Evolutionary conservation across 1,140 invertebrate genomes (phyloP).

Genomic region (Calycopis cecrops): DNA sequence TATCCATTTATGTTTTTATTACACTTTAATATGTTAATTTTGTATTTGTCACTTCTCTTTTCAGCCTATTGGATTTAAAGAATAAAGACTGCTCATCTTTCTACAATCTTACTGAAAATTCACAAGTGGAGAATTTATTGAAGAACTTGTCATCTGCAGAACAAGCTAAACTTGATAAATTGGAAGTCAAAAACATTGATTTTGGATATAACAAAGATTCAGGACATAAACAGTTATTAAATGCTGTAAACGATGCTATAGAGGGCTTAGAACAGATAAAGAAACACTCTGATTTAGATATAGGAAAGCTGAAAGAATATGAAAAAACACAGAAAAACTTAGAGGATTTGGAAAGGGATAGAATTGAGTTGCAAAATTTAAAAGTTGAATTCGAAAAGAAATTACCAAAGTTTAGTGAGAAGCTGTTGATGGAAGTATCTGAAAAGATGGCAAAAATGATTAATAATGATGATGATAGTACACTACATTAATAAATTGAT

Average conservation of each 20-base stretch:
- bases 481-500: slow-evolving; percentile 12
- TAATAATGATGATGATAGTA: slow-evolving; percentile 27
- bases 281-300: slow-evolving; percentile 48
- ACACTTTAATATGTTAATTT: not conserved
- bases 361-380: slow-evolving; percentile 47
- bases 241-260: slow-evolving; percentile 57
- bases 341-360: slow-evolving; percentile 41
- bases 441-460: slow-evolving; percentile 45
- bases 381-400: slow-evolving; percentile 45
- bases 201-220: slow-evolving; percentile 52
- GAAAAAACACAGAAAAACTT: slow-evolving; percentile 35
- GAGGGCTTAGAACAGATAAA: slow-evolving; percentile 54
- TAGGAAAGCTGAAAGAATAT: slow-evolving; percentile 48
- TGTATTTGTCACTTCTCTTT: too few species aligned
- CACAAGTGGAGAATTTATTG: slow-evolving; percentile 32
- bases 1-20: not conserved
- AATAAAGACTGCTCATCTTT: slow-evolving; percentile 40
- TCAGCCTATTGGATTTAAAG: slow-evolving; percentile 49
- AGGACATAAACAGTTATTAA: slow-evolving; percentile 50
- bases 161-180: slow-evolving; percentile 42
- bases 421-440: slow-evolving; percentile 49
- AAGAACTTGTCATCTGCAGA: slow-evolving; percentile 35
- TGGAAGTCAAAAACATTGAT: slow-evolving; percentile 58
- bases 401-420: slow-evolving; percentile 53
- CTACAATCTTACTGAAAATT: slow-evolving; percentile 41